phyloP scores from a whole-genome alignment of 2,113 vertebrate species.

The Cricetomys ansorgei region DNA sequence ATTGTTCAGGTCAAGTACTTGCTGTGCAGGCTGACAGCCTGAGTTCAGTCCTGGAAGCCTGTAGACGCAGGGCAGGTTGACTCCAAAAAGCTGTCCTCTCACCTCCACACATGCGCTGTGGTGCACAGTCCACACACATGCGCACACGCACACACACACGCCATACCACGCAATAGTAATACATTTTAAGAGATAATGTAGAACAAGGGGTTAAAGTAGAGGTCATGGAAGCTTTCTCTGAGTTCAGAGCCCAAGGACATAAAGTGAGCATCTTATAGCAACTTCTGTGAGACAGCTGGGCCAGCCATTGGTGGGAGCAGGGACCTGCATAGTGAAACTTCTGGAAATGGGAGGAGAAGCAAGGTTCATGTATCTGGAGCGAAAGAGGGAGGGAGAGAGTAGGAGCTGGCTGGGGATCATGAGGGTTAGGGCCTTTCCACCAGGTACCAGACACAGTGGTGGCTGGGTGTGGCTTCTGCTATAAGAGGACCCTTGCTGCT shows the following conservation, averaged over 20 bases:
- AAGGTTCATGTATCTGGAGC: background rate
- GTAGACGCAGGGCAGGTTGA: background rate
- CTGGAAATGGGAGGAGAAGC: background rate
- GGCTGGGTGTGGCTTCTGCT: background rate
- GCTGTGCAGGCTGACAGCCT: no score
- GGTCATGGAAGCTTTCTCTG: background rate
- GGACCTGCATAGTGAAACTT: no score
- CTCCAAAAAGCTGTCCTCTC: background rate
- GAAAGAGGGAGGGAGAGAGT: rapidly evolving
- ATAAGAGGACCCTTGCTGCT: background rate
- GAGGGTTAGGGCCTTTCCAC: background rate
- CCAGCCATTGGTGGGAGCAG: no score
- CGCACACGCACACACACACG: background rate
- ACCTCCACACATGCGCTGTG: background rate
- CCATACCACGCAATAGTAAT: background rate
- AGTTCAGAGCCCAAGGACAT: background rate
- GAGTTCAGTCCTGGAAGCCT: background rate
- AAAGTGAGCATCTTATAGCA: background rate
- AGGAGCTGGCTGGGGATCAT: background rate
- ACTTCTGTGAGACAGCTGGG: background rate
- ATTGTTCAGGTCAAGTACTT: background rate
- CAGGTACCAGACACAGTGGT: rapidly evolving
- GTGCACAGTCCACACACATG: background rate
- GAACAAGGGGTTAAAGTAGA: background rate
- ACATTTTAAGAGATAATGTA: background rate